Evolutionary conservation across 2,888 invertebrate species (phyloP), one percentile per base, ranked within the genome.

Genomic region (Erynnis tages): DNA sequence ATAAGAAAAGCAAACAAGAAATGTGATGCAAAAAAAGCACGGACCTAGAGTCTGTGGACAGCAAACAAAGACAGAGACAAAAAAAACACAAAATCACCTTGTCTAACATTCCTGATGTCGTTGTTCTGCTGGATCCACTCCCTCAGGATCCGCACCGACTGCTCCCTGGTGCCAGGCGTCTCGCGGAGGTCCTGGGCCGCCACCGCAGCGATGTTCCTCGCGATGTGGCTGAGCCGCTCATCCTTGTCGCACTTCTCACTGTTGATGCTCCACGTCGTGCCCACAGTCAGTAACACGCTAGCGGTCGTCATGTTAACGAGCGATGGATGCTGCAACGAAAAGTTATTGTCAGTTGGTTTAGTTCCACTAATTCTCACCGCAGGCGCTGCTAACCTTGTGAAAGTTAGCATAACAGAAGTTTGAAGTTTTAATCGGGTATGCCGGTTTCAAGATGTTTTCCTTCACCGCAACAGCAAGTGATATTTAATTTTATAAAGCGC

Each of bases 161-260:
- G 93, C 21, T 92, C 91, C 43, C 92, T 88, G 0, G 90, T 91
- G 6, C 83, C 76, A 8, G 93, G 91, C 37, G 94, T 93, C 72
- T 95, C 95, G 8, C 94, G 83, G n/a, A 95, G 79, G 67, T 95
- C 94, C 40, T 85, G 87, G 41, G 91, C 91, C 0, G 95, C 94
- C 0, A 93, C 78, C 58, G 91, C 85, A 1, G 77, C 76, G 1
- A 85, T 66, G 29, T 69, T 75, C 37, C 74, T 72, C 21, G 70
- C 58, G 4, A 41, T 23, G 5, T 71, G 65, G 1, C 67, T 63
- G 4, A 72, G 53, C 7, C 72, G 66, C 16, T 69, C 74, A 13
- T 83, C 82, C 44, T 77, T 81, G 5, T 84, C 83, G 11, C 73
- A 66, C 49, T 80, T 80, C 21, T 85, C 85, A 8, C 61, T 70